A percentile compares a stretch with the other conserved stretches of the same genome.
Evolutionary conservation across 2,113 vertebrate genomes (phyloP).

Genomic region (Damaliscus lunatus): DNA sequence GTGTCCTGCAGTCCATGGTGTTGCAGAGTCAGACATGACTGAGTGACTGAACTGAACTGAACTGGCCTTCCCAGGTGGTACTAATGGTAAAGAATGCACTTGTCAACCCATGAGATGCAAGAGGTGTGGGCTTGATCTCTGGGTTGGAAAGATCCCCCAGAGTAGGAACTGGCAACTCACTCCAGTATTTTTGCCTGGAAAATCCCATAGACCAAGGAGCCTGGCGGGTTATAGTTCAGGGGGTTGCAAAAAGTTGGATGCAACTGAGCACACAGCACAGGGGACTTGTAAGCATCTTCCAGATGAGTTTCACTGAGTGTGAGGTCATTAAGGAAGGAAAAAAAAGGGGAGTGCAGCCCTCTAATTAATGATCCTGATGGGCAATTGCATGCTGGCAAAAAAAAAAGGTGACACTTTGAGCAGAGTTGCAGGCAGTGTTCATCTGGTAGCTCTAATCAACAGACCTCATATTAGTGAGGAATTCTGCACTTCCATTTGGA

Average conservation of each 20-base stretch:
- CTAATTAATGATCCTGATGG: conserved; percentile 62
- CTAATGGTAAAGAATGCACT: neutral
- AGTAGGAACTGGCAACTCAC: neutral
- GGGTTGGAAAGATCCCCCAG: neutral
- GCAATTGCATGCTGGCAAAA: neutral
- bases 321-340: conserved; percentile 49
- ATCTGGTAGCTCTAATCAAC: conserved; percentile 58
- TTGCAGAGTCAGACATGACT: neutral
- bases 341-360: neutral
- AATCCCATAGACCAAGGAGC: neutral
- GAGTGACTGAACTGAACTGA: neutral
- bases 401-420: neutral
- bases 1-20: neutral
- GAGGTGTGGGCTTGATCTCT: neutral
- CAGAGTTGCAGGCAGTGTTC: conserved; percentile 42
- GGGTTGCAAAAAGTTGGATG: neutral
- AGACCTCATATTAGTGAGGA: conserved; percentile 1
- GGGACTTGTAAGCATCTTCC: conserved; percentile 15
- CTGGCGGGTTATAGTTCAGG: neutral
- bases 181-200: neutral
- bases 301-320: conserved; percentile 32
- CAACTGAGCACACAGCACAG: neutral
- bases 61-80: neutral
- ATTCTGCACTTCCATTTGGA: conserved; percentile 52
- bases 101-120: neutral